A percentile compares a stretch with the other conserved stretches of the same genome.
These are phyloP conservation scores for Neolamprologus brichardi DNA, from an alignment of 2,113 vertebrate genomes.

Conservation along the genomic window DNA sequence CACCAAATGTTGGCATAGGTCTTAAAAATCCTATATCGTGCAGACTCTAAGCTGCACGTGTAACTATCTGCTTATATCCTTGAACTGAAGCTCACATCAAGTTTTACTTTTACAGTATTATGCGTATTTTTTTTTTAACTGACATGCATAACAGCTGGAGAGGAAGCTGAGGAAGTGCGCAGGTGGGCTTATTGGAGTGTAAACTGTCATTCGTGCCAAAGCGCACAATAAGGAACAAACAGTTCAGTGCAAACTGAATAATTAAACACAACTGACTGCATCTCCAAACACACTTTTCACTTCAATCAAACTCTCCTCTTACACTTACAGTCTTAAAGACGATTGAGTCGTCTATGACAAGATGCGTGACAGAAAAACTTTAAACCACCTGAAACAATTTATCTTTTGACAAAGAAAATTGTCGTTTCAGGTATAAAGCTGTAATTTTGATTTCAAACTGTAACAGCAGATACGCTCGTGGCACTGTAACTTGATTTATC, in stretches of 20 bases:
- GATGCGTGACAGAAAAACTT: neutral
- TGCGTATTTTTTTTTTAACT: accelerated
- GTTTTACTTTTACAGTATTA: neutral
- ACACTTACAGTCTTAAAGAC: conserved; percentile 1
- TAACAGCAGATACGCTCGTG: neutral
- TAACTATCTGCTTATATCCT: neutral
- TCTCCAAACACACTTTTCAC: conserved; percentile 41
- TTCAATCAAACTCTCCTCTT: conserved; percentile 53
- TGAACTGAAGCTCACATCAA: neutral
- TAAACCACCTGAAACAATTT: neutral
- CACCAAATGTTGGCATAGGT: neutral
- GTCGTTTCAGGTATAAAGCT: neutral
- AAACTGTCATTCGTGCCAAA: conserved; percentile 17
- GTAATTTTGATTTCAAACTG: neutral
- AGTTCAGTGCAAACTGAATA: conserved; percentile 48
- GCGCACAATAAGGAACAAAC: conserved; percentile 1
- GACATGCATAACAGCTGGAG: neutral
- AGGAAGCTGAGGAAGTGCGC: neutral
- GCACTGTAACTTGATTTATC: neutral
- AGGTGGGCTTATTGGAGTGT: neutral
- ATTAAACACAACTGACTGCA: conserved; percentile 54
- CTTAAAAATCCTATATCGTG: neutral
- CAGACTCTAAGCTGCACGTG: neutral
- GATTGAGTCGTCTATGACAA: neutral
- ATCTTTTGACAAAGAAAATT: neutral